phyloP scores from a whole-genome alignment of 1,140 invertebrate genomes.

The Bombus picipes region DNA sequence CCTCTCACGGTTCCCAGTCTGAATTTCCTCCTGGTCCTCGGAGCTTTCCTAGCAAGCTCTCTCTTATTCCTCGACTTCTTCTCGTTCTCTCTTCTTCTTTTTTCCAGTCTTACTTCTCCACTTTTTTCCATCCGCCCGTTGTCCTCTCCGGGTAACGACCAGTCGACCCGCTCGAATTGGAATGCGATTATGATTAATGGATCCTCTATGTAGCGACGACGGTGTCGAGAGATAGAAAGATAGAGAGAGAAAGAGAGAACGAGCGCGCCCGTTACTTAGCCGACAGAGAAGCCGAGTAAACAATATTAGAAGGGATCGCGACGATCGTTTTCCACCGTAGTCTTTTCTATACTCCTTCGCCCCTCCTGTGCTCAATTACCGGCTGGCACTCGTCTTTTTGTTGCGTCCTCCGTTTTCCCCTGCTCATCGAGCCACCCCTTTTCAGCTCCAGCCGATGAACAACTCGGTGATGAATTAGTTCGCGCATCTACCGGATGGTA shows the following conservation, averaged over 20 bases:
- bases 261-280: slow-evolving; percentile 24
- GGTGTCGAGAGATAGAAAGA: neutral
- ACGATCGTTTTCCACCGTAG: slow-evolving; percentile 26
- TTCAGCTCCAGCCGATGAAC: neutral
- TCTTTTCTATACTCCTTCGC: neutral
- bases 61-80: slow-evolving; percentile 4
- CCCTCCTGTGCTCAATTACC: slow-evolving; percentile 24
- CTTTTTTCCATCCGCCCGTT: slow-evolving; percentile 28
- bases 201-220: slow-evolving; percentile 43
- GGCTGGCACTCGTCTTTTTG: neutral
- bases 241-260: neutral
- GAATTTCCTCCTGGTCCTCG: slow-evolving; percentile 1
- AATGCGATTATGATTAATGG: slow-evolving; percentile 74
- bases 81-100: slow-evolving; percentile 3
- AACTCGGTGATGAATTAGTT: slow-evolving; percentile 30
- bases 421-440: neutral
- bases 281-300: slow-evolving; percentile 47
- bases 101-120: slow-evolving; percentile 20
- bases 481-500: slow-evolving; percentile 8
- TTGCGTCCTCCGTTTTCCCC: neutral
- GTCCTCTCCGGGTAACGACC: slow-evolving; percentile 41
- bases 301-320: slow-evolving; percentile 47
- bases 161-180: slow-evolving; percentile 55
- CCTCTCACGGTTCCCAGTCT: slow-evolving; percentile 49
- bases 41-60: neutral